A percentile compares a stretch with the other conserved stretches of the same genome.
These are phyloP conservation scores for Nettapus auritus DNA, from an alignment of 2,113 vertebrate species.

Conservation along the genomic window DNA sequence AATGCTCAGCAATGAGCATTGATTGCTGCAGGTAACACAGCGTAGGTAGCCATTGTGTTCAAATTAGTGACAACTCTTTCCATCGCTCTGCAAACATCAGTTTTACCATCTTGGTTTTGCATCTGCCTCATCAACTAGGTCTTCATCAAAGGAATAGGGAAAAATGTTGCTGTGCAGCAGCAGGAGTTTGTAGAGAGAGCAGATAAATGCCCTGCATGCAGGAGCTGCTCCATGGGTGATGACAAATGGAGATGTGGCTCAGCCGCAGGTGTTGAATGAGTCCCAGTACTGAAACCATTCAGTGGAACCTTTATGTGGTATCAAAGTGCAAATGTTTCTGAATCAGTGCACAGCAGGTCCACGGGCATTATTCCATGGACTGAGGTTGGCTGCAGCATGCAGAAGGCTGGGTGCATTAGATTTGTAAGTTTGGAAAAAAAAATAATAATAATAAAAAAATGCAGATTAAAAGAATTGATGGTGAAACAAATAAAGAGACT, in stretches of 20 bases:
- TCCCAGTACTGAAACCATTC: background rate
- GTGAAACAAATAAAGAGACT: background rate
- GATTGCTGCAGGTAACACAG: background rate
- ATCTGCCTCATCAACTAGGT: background rate
- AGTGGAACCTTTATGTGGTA: background rate
- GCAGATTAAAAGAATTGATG: background rate
- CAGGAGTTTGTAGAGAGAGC: background rate
- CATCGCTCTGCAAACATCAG: accelerated
- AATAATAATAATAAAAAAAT: background rate
- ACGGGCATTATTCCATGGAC: background rate
- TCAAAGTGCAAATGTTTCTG: accelerated
- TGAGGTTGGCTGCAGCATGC: background rate
- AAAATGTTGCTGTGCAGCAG: background rate
- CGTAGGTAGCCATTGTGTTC: background rate
- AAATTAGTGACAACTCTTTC: background rate
- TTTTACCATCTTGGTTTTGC: background rate
- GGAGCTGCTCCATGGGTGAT: background rate
- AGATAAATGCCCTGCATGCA: background rate
- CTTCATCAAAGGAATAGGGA: background rate
- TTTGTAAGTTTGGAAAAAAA: background rate
- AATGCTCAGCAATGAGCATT: background rate
- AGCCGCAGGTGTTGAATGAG: background rate
- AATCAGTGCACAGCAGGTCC: accelerated
- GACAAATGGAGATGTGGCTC: background rate
- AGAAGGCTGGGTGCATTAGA: background rate